phyloP scores from a whole-genome alignment of 2,888 invertebrate species.

The Acanthoscelides obtectus region DNA sequence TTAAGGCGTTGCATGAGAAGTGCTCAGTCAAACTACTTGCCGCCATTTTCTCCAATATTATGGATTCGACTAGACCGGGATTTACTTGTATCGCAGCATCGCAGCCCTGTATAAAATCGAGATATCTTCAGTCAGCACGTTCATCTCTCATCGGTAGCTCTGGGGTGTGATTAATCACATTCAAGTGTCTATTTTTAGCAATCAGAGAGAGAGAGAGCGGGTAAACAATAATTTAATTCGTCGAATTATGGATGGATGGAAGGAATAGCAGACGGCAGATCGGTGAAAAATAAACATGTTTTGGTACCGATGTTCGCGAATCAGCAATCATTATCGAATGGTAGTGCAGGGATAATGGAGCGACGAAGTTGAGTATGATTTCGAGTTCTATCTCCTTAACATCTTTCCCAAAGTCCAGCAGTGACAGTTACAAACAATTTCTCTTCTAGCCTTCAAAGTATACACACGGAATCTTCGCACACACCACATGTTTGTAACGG shows the following conservation, averaged over 20 bases:
- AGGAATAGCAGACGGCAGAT: background rate
- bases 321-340: background rate
- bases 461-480: no score
- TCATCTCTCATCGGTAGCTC: background rate
- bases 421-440: no score
- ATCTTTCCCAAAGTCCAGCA: no score
- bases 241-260: background rate
- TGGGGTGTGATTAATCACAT: background rate
- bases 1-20: no score
- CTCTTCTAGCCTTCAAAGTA: no score
- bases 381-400: no score
- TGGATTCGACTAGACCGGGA: no score
- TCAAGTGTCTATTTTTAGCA: background rate
- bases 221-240: background rate
- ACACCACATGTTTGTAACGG: no score
- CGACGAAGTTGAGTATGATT: no score
- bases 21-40: no score
- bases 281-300: background rate
- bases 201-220: background rate
- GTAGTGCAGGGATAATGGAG: background rate
- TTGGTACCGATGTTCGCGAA: background rate
- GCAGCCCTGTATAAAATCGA: background rate
- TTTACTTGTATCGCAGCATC: no score
- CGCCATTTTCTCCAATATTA: no score
- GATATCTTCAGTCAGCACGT: background rate